Percentiles rank a stretch among this genome's conserved stretches.
These are phyloP conservation scores for Catamblyrhynchus diadema DNA, from an alignment of 2,797 vertebrate species.

Conservation along the genomic window DNA sequence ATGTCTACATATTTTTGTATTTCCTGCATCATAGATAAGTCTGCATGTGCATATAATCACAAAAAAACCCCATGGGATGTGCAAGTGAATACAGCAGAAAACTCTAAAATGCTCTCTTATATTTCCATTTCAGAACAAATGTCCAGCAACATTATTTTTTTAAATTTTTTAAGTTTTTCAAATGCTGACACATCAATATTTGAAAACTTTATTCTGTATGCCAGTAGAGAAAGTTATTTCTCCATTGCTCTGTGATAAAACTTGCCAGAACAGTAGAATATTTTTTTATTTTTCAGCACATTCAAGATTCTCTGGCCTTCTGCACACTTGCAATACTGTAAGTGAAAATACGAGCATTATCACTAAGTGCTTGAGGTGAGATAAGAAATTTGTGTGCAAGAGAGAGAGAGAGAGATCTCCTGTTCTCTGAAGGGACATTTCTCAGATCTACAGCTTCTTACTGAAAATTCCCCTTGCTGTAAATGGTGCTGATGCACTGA, in stretches of 20 bases:
- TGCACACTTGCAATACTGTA: neutral
- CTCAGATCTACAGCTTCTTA: neutral
- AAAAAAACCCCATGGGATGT: neutral
- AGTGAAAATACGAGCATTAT: neutral
- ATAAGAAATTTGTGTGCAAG: neutral
- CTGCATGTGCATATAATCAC: neutral
- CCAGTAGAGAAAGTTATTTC: neutral
- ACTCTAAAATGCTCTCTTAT: neutral
- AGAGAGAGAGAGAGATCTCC: neutral
- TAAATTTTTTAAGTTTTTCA: neutral
- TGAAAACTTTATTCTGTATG: neutral
- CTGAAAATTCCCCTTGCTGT: neutral
- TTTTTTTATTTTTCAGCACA: neutral
- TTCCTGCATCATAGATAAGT: neutral
- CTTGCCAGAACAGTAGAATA: neutral
- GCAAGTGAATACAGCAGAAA: neutral
- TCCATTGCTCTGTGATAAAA: neutral
- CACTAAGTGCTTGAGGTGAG: neutral
- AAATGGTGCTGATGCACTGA: neutral
- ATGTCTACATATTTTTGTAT: neutral
- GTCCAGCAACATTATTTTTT: neutral
- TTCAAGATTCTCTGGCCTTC: neutral
- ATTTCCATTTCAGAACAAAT: neutral
- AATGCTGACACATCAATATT: neutral
- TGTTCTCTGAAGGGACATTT: neutral